Conservation (phyloP, 2,888 invertebrate genomes). For the Stratiomys singularior region DNA sequence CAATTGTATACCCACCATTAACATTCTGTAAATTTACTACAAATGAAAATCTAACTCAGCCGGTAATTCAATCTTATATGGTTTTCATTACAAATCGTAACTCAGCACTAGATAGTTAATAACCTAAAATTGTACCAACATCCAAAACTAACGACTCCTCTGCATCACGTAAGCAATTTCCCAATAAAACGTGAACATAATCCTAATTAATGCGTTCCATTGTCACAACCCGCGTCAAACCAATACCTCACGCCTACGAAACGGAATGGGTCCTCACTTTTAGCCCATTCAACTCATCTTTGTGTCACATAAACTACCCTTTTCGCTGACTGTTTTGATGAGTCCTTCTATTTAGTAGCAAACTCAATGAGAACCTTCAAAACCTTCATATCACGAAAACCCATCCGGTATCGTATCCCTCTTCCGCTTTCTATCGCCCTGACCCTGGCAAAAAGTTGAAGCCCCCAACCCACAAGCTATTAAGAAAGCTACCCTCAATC, state of each 20-base stretch:
- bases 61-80: no score
- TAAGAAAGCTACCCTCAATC: constrained; percentile 18
- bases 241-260: not conserved
- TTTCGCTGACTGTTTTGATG: constrained; percentile 43
- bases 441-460: constrained; percentile 14
- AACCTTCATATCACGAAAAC: constrained; percentile 3
- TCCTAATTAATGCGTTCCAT: constrained; percentile 63
- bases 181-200: constrained; percentile 67
- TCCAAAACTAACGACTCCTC: not conserved
- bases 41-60: no score
- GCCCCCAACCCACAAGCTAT: constrained; percentile 4
- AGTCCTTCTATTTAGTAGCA: not conserved
- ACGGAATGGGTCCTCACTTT: no score
- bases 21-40: no score
- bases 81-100: no score
- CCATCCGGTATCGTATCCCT: constrained; percentile 5
- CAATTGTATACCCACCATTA: no score
- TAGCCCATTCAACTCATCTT: constrained; percentile 26
- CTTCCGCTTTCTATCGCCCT: no score
- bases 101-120: no score
- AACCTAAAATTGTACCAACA: no score
- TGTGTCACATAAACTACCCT: constrained; percentile 42
- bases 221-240: constrained; percentile 10
- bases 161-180: constrained; percentile 56
- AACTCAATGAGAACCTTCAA: constrained; percentile 26